phyloP scores from a whole-genome alignment of 2,113 vertebrate species.

The human (Homo sapiens) region DNA sequence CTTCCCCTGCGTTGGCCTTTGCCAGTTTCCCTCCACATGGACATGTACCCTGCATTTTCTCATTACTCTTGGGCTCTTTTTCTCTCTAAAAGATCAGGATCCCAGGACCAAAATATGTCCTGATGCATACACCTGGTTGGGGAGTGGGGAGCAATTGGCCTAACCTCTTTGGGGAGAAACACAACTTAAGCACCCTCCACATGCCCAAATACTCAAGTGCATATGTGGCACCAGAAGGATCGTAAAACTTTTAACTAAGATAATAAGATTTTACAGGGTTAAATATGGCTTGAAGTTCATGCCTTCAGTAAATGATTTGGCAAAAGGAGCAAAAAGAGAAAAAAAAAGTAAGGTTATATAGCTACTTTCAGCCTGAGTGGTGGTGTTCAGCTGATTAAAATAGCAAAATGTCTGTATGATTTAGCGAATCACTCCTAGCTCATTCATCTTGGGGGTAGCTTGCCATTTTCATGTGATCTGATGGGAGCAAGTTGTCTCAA shows the following conservation, averaged over 20 bases:
- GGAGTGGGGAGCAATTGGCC: not conserved
- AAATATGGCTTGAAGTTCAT: not conserved
- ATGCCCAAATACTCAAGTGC: not conserved
- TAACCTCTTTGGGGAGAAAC: not conserved
- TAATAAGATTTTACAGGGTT: not conserved
- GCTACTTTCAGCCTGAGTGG: not conserved
- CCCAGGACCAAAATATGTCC: not conserved
- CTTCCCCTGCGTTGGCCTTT: not conserved
- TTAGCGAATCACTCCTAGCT: not conserved
- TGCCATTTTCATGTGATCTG: conserved; percentile 15
- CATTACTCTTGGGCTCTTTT: not conserved
- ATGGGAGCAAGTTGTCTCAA: conserved; percentile 62
- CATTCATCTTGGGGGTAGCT: conserved; percentile 38
- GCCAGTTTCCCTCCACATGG: not conserved
- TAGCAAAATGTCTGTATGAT: conserved; percentile 7
- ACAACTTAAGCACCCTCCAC: not conserved
- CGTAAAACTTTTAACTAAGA: not conserved
- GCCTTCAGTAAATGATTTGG: not conserved
- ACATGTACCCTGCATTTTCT: not conserved
- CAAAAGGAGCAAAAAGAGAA: conserved; percentile 9
- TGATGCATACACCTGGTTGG: fast-evolving
- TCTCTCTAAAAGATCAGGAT: not conserved
- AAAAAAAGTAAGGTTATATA: not conserved
- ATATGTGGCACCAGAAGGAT: not conserved
- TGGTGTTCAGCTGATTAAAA: not conserved